phyloP scores from a whole-genome alignment of 2,113 vertebrate species.

The Dolichotis patagonum region DNA sequence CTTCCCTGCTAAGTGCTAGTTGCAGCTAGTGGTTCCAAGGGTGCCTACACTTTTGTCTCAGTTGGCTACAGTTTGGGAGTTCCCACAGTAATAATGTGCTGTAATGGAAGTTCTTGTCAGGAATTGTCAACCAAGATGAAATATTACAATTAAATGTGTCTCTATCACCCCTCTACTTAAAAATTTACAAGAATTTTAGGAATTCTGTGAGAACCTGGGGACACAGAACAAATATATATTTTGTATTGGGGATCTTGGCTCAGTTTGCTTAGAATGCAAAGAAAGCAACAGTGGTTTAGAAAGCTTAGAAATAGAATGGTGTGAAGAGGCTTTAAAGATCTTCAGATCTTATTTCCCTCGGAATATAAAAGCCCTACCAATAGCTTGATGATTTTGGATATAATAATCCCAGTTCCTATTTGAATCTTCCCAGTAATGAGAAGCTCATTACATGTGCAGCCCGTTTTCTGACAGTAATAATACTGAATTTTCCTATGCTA shows the following conservation, averaged over 20 bases:
- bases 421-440: not conserved
- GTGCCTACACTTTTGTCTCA: not conserved
- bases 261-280: conserved; percentile 4
- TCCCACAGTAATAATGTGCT: not conserved
- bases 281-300: not conserved
- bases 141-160: not conserved
- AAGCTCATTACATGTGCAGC: not conserved
- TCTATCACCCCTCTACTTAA: not conserved
- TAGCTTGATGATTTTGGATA: not conserved
- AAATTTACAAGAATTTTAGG: not conserved
- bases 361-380: not conserved
- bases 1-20: not conserved
- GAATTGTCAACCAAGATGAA: not conserved
- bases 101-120: not conserved
- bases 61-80: not conserved
- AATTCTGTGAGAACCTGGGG: not conserved
- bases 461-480: not conserved
- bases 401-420: not conserved
- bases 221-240: not conserved
- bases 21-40: not conserved
- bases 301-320: not conserved
- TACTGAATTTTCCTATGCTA: not conserved
- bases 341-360: not conserved
- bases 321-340: not conserved
- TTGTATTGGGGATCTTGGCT: not conserved